Evolutionary conservation across 37 sponge, comb jelly and placozoan species (phyloP).

Genomic region (Spongilla lacustris): DNA sequence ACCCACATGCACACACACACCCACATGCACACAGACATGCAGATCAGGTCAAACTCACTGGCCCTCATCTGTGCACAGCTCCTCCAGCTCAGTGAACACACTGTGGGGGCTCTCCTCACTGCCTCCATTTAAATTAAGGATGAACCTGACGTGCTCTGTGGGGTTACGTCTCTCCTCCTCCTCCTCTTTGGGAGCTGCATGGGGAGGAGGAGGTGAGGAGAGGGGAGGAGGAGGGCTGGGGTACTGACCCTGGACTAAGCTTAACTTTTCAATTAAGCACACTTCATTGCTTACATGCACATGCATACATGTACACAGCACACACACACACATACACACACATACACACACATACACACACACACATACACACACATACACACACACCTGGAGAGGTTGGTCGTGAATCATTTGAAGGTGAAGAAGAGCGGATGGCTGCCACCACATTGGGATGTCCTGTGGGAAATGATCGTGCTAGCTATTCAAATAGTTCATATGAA

Average conservation of each 20-base stretch:
- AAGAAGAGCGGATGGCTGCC: too few relatives aligned
- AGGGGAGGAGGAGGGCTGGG: neutral
- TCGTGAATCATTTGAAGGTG: neutral
- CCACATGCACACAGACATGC: neutral
- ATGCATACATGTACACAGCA: too few relatives aligned
- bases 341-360: too few relatives aligned
- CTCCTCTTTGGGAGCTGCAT: slow-evolving; percentile 32
- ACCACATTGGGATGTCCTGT: too few relatives aligned
- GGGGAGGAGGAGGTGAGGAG: neutral
- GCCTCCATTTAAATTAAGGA: slow-evolving; percentile 24
- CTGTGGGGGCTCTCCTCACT: slow-evolving; percentile 16
- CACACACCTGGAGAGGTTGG: neutral
- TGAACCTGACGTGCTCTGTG: slow-evolving; percentile 87
- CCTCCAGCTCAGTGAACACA: slow-evolving; percentile 92
- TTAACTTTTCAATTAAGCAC: too few relatives aligned
- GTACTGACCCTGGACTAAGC: too few relatives aligned
- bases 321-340: too few relatives aligned
- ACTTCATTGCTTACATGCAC: too few relatives aligned
- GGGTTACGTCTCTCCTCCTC: slow-evolving; percentile 71
- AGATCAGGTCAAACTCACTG: neutral
- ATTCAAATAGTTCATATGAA: too few relatives aligned
- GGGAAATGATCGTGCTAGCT: too few relatives aligned
- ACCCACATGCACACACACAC: too few relatives aligned
- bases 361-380: too few relatives aligned
- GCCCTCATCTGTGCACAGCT: slow-evolving; percentile 40